Evolutionary conservation across 2,888 invertebrate species (phyloP), one percentile per base, ranked within the genome.

Genomic region (Agelastica alni): DNA sequence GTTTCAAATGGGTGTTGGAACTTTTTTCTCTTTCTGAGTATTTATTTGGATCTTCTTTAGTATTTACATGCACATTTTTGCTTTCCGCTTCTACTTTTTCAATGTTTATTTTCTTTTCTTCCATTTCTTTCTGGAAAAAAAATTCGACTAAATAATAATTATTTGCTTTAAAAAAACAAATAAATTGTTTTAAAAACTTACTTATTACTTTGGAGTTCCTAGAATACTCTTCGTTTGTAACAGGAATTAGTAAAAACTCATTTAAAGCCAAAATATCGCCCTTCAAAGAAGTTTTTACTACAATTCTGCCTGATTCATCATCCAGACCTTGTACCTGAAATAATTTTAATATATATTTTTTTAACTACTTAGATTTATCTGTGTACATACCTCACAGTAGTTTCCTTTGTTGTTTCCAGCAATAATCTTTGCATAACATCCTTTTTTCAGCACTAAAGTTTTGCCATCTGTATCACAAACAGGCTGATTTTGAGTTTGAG

Each of bases 171-270:
- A 32, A 13, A 34, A 46, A 49, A 34, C 2, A 37, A 37, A 4
- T 10, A n/a, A 37, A 37, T 6, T 6, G 6, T 32, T 32, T 3
- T 32, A 22, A 22, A 26, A 34, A 85, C 88, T 86, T 83, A 93
- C 94, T 96, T 75, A 95, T 82, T 65, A 94, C 88, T 83, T 91
- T 93, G 0, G 89, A 86, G 69, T 88, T 88, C 70, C 87, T 86
- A 10, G 85, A 81, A 74, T 84, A 96, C 70, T 96, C 96, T 3
- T 87, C 81, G 68, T 87, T 86, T 0, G 88, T 82, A 2, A 96
- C 90, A 0, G 89, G 84, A 59, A 86, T 82, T 59, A 94, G 83
- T 75, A 88, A 83, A 66, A 87, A 87, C 77, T 95, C 93, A 69
- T 87, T 90, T 0, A 93, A 77, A 16, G 87, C 86, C 57, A 89